Evolutionary conservation across 2,797 vertebrate species (phyloP).

Genomic region (Tragopan temminckii): DNA sequence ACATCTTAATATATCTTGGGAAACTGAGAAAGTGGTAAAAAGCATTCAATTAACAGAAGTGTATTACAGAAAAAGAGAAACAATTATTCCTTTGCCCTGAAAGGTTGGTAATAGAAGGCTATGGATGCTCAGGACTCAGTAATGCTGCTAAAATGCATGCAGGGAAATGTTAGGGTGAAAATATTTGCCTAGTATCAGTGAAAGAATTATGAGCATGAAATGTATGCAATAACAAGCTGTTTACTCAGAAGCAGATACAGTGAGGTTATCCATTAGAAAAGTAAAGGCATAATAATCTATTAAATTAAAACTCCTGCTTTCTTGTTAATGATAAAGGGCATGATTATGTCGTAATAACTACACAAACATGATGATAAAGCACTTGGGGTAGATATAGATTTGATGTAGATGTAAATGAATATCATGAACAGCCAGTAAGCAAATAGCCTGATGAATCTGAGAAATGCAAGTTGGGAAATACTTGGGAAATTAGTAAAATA

Average conservation of each 20-base stretch:
- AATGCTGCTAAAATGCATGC: background rate
- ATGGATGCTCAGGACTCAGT: background rate
- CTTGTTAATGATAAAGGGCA: background rate
- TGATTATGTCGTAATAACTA: background rate
- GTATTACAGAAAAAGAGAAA: background rate
- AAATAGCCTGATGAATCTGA: background rate
- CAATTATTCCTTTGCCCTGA: background rate
- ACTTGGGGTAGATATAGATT: background rate
- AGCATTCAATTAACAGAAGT: background rate
- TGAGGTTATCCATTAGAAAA: constrained; percentile 18
- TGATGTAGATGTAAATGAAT: background rate
- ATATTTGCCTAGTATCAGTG: background rate
- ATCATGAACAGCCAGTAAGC: background rate
- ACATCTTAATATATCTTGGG: background rate
- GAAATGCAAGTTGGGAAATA: background rate
- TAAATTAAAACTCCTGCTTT: background rate
- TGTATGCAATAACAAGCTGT: background rate
- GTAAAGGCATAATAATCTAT: background rate
- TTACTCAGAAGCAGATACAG: background rate
- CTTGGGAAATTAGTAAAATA: background rate
- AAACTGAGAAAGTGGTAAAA: background rate
- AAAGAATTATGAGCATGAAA: background rate
- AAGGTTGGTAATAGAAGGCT: background rate
- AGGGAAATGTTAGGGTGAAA: background rate
- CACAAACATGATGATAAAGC: background rate